Evolutionary conservation across 2,888 invertebrate species (phyloP), one percentile per base, ranked within the genome.

Genomic region (Brachyopa scutellaris): DNA sequence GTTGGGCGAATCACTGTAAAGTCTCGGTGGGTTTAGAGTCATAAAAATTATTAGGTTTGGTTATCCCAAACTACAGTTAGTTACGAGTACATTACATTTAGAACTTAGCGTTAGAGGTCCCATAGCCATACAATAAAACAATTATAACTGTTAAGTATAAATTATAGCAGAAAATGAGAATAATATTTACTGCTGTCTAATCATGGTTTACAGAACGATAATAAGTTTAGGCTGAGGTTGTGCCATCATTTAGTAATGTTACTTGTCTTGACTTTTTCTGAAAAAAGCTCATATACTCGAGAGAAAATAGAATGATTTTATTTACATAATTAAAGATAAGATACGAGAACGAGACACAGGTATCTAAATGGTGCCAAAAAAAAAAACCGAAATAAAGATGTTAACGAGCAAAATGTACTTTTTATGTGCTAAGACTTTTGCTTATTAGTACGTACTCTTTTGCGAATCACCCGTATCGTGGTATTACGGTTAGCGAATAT

Each of bases 251-350:
- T 76, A 15, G 31, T n/a, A n/a, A n/a, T n/a, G n/a, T n/a, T n/a
- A 23, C n/a, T 73, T 8, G 3, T 47, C 5, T 6, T 5, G 8
- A 3, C 11, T 47, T 26, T 9, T 19, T 33, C 26, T 1, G 11
- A 45, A 3, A 6, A 55, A 38, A 40, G 57, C 21, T 49, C 8
- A 9, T 40, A 66, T 67, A 42, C 40, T 26, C 11, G 21, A 26
- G 8, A 29, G 45, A 40, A 53, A 73, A 51, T 45, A 66, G 59
- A 53, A 79, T 79, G 45, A 59, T 31, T 66, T 51, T 79, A 66
- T 79, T 79, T 79, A 45, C 19, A 3, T 4, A 72, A 36, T 4
- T 64, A 47, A 69, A 47, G 62, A 26, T 51, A 49, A 57, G 62
- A 72, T 42, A 57, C 55, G 55, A 62, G 21, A 57, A 15, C n/a